Evolutionary conservation across 2,113 vertebrate species (phyloP).

Genomic region (Todiramphus saurophagus): DNA sequence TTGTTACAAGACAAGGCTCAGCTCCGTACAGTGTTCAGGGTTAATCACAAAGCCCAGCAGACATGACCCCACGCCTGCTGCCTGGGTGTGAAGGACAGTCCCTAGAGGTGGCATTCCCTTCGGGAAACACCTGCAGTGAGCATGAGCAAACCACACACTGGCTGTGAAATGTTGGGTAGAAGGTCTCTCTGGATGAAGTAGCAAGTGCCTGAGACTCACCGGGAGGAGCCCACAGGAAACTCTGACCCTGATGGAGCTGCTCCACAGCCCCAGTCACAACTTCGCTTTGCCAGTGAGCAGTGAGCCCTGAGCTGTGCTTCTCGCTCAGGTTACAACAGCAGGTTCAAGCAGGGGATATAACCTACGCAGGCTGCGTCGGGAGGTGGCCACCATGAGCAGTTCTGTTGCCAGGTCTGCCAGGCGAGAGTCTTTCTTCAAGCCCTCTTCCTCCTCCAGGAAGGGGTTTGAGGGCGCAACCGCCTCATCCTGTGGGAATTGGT

Average conservation of each 20-base stretch:
- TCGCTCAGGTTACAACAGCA: not conserved
- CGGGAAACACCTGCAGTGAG: not conserved
- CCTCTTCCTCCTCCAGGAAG: conserved; percentile 91
- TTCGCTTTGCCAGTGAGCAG: not conserved
- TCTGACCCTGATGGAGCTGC: not conserved
- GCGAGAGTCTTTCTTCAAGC: conserved; percentile 85
- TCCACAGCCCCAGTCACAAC: not conserved
- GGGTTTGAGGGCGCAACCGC: conserved; percentile 94
- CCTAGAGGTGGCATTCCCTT: not conserved
- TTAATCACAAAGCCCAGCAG: not conserved
- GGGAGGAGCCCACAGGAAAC: not conserved
- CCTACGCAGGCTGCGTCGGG: conserved; percentile 85
- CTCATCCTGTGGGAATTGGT: conserved; percentile 89
- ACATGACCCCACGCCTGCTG: rapidly evolving
- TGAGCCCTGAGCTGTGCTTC: not conserved
- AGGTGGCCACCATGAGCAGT: conserved; percentile 92
- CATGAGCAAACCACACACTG: not conserved
- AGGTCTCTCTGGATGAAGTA: not conserved
- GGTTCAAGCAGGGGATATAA: not conserved
- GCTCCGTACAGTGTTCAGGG: no score
- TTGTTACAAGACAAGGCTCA: not conserved
- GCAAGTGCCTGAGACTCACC: not conserved
- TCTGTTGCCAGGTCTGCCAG: conserved; percentile 89
- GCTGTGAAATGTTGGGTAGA: not conserved
- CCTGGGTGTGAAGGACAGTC: not conserved